A percentile compares a stretch with the other conserved stretches of the same genome.
Conservation (phyloP, 2,113 vertebrate genomes). For the Microtus montanus region DNA sequence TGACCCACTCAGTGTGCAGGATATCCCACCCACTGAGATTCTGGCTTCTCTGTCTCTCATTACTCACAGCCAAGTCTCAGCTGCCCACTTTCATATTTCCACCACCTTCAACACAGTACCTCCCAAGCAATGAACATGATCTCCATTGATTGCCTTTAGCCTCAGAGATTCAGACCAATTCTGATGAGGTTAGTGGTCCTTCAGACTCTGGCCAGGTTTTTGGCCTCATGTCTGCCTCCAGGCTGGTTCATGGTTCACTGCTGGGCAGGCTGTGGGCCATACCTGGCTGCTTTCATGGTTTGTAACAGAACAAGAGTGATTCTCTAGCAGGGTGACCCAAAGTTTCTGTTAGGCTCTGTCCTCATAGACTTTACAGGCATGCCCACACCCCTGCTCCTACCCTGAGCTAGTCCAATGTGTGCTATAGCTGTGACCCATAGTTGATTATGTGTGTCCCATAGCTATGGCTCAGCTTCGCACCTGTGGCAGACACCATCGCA, state of each 20-base stretch:
- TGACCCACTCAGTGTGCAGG: not conserved
- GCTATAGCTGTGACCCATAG: not conserved
- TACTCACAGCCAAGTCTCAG: not conserved
- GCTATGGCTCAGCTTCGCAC: conserved; percentile 96
- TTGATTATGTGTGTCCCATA: conserved; percentile 68
- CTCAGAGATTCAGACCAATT: not conserved
- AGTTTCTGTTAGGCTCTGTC: not conserved
- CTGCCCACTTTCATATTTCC: too few relatives aligned
- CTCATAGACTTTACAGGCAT: not conserved
- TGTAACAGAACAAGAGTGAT: not conserved
- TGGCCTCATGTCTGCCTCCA: not conserved
- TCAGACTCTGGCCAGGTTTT: not conserved
- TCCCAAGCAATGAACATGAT: too few relatives aligned
- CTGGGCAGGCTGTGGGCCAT: not conserved
- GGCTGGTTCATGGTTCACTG: not conserved
- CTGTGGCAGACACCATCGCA: conserved; percentile 90
- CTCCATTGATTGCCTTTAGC: not conserved
- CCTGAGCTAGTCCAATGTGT: not conserved
- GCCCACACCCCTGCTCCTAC: not conserved
- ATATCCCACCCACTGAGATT: not conserved
- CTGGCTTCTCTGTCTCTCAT: not conserved
- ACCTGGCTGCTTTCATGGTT: not conserved
- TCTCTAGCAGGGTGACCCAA: not conserved
- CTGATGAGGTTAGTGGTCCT: not conserved
- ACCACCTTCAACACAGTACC: fast-evolving